Conservation (phyloP, 2,888 invertebrate genomes). For the Hirtodrosophila alboralis region DNA sequence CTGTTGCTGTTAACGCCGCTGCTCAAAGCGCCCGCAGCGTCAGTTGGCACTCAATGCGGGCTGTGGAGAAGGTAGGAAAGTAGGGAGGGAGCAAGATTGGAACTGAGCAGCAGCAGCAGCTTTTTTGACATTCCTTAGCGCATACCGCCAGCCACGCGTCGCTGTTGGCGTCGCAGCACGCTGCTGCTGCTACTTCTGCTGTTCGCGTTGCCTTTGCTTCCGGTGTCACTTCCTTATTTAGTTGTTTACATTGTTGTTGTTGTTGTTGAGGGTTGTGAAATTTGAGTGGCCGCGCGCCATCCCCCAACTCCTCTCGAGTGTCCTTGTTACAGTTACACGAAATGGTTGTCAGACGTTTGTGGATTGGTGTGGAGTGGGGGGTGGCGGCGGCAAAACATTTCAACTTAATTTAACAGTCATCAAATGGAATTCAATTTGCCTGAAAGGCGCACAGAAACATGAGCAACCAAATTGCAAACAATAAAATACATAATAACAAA, state of each 20-base stretch:
- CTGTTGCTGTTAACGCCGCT: constrained; percentile 47
- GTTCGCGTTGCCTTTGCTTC: constrained; percentile 54
- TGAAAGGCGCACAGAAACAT: constrained; percentile 50
- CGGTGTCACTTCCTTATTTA: constrained; percentile 80
- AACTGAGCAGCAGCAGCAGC: constrained; percentile 12
- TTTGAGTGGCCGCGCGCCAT: constrained; percentile 33
- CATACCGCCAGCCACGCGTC: constrained; percentile 58
- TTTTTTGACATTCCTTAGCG: constrained; percentile 68
- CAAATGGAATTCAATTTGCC: constrained; percentile 72
- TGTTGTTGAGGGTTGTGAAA: constrained; percentile 45
- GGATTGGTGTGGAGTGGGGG: no score
- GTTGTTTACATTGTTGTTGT: constrained; percentile 71
- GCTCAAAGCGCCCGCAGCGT: constrained; percentile 37
- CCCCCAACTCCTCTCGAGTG: constrained; percentile 26
- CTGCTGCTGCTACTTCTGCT: constrained; percentile 8
- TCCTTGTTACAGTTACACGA: constrained; percentile 56
- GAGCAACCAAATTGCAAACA: constrained; percentile 15
- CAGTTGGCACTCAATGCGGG: constrained; percentile 41
- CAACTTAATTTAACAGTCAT: constrained; percentile 76
- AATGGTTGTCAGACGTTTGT: no score
- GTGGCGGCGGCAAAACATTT: constrained; percentile 26
- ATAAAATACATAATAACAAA: constrained; percentile 24
- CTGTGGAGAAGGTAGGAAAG: background rate
- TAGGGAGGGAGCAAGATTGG: constrained; percentile 2
- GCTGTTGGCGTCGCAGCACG: constrained; percentile 33